Evolutionary conservation across 2,113 vertebrate species (phyloP).

Genomic region (Orientallactaga bullata): DNA sequence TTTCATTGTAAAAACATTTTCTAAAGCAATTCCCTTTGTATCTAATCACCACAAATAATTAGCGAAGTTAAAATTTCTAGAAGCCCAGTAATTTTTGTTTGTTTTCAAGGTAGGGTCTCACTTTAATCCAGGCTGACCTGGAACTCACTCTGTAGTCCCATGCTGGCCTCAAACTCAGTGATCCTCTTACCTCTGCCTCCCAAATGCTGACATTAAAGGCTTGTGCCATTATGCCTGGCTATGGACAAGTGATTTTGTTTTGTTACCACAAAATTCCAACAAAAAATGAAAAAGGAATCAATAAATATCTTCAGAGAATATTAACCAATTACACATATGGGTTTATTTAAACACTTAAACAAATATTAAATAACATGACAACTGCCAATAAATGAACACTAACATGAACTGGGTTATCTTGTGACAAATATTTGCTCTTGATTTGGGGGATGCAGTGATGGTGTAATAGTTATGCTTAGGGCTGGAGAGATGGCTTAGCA

Average conservation of each 20-base stretch:
- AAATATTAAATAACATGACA: neutral
- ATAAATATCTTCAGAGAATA: neutral
- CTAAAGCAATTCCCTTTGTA: conserved; percentile 17
- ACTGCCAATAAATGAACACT: neutral
- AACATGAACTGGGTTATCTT: neutral
- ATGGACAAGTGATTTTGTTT: neutral
- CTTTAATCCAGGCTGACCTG: too few species aligned
- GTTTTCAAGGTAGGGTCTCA: neutral
- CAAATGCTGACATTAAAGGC: too few species aligned
- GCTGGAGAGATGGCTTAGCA: too few species aligned
- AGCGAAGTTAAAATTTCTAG: neutral
- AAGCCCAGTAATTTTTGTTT: neutral
- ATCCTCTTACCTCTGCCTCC: too few species aligned
- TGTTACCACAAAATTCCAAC: conserved; percentile 32
- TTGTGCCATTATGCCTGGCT: too few species aligned
- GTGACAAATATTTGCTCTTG: neutral
- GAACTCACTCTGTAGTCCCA: too few species aligned
- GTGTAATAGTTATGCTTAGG: neutral
- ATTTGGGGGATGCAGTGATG: neutral
- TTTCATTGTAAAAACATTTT: neutral
- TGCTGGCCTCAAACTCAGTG: too few species aligned
- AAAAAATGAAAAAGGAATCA: neutral
- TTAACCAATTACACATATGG: neutral
- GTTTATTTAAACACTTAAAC: neutral
- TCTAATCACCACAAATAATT: neutral